Base-by-base conservation (phyloP, 2,797 vertebrate genomes). In the Liparis tanakae region DNA sequence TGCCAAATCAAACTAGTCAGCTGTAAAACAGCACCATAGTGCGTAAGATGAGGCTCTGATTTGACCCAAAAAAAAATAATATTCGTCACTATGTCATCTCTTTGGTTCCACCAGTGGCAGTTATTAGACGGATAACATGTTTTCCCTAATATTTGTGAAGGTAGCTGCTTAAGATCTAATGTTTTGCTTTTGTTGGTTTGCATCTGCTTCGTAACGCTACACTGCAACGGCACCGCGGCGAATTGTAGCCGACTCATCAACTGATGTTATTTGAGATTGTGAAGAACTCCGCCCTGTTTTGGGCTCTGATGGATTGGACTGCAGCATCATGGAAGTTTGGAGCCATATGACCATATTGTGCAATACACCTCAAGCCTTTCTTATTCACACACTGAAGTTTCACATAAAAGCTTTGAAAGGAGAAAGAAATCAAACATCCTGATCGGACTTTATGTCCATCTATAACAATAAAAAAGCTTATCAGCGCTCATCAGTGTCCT, bases 401-500 rank as follows among this genome's bases (percentile, higher is more conserved):
- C 30, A 63, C 46, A 62, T 50, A 72, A 70, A 72, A 54, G 36
- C 61, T 67, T 56, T 68, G 15, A 65, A 17, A 20, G 41, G 12
- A 25, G 58, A 33, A 30, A 20, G 22, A 51, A 53, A 7, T 62
- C 71, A 13, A 63, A 74, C 59, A 48, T 39, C n/a, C 53, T 22
- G 50, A 68, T 51, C 30, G 54, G 56, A 76, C 59, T 80, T 74
- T 17, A 50, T 74, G 72, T 76, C 70, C 74, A 61, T 44, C 48
- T 36, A 69, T 66, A 60, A 72, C 59, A 75, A 59, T 74, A 51
- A 66, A 54, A 73, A 78, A 36, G 15, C 44, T 57, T 70, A 90
- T 88, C 84, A 71, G 67, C 3, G 3, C 65, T 76, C 74, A 91
- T 91, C 82, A 83, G 54, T 83, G 82, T 80, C 86, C 70, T 75